Percentiles rank a stretch among this genome's conserved stretches.
These are phyloP conservation scores for Melanargia galathea DNA, from an alignment of 2,888 invertebrate genomes.

Conservation along the genomic window DNA sequence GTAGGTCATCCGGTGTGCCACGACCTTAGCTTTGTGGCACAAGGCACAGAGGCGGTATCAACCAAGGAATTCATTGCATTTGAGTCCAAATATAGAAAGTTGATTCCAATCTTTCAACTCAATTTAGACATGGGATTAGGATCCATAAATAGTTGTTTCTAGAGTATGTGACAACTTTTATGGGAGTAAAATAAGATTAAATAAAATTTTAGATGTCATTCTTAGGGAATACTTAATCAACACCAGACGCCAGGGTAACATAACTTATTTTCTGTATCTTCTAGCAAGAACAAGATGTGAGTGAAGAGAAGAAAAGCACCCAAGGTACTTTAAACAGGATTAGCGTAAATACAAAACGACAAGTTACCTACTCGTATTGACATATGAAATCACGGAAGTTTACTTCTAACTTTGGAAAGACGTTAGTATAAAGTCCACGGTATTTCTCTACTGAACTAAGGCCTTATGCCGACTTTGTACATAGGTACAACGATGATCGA, in stretches of 20 bases:
- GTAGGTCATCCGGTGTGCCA: conserved; percentile 48
- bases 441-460: too few species aligned
- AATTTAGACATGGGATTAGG: conserved; percentile 1
- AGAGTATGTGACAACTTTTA: neutral
- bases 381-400: neutral
- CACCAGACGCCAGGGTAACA: too few species aligned
- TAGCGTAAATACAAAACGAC: too few species aligned
- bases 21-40: conserved; percentile 48
- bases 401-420: neutral
- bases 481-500: too few species aligned
- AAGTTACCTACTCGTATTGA: too few species aligned
- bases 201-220: too few species aligned
- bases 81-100: conserved; percentile 17
- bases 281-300: too few species aligned
- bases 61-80: conserved; percentile 25
- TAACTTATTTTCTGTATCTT: too few species aligned
- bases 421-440: neutral
- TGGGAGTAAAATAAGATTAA: neutral
- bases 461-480: too few species aligned
- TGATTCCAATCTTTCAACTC: neutral
- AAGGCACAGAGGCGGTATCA: conserved; percentile 37
- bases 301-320: too few species aligned
- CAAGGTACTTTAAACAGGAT: too few species aligned
- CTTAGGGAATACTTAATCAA: too few species aligned
- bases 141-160: neutral